These are phyloP conservation scores for Dolichotis patagonum DNA, from an alignment of 2,113 vertebrate species.

Conservation along the genomic window DNA sequence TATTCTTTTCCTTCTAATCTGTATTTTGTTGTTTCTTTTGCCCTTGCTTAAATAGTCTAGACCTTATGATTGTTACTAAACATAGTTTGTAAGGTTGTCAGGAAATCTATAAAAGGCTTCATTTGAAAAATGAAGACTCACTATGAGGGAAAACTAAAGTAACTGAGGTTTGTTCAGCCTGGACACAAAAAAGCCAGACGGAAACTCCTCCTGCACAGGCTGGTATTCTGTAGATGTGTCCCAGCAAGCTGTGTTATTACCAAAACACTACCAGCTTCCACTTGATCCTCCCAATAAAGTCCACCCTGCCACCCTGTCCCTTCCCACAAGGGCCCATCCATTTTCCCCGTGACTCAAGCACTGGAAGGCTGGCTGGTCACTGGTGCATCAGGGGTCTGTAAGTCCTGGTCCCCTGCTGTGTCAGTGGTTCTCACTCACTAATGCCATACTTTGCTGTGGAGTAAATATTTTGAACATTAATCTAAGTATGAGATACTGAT, in stretches of 20 bases:
- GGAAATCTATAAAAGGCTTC: slow-evolving; percentile 43
- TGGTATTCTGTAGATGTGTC: neutral
- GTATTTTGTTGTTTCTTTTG: slow-evolving; percentile 12
- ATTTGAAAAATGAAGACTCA: neutral
- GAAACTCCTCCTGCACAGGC: neutral
- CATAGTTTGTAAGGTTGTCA: slow-evolving; percentile 12
- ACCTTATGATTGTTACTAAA: slow-evolving; percentile 20
- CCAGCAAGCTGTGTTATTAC: neutral
- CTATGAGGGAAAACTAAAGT: neutral
- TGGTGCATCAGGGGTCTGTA: neutral
- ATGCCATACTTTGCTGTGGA: neutral
- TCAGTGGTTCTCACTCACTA: neutral
- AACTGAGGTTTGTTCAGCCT: neutral
- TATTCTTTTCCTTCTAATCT: neutral
- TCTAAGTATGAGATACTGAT: neutral
- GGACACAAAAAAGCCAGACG: neutral
- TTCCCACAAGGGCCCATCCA: neutral
- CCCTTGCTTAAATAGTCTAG: slow-evolving; percentile 20
- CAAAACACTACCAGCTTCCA: neutral
- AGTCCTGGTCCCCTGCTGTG: neutral
- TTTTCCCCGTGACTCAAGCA: neutral
- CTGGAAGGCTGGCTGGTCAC: neutral
- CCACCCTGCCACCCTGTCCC: neutral
- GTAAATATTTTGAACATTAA: slow-evolving; percentile 22
- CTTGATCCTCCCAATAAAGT: neutral